Percentiles rank a stretch among this genome's conserved stretches.
Evolutionary conservation across 2,888 invertebrate genomes (phyloP).

Genomic region (Mesoligia furuncula): DNA sequence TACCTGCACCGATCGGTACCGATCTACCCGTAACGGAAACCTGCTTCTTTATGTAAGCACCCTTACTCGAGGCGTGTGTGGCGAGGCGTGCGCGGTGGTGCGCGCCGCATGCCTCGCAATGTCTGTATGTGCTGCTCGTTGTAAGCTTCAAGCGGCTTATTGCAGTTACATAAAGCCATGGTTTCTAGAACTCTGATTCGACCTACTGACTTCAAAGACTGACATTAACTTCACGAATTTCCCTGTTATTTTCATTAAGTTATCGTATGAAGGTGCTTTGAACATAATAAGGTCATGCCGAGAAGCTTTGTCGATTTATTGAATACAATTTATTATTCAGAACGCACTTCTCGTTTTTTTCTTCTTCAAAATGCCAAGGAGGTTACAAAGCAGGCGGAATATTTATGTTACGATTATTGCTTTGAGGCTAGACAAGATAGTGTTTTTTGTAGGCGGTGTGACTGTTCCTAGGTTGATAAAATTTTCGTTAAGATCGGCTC

Average conservation of each 20-base stretch:
- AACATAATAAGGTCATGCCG: conserved; percentile 6
- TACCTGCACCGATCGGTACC: too few relatives aligned
- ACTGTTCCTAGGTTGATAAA: too few relatives aligned
- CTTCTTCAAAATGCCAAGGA: neutral
- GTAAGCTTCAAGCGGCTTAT: neutral
- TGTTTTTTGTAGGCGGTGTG: neutral
- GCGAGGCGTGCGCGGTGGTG: too few relatives aligned
- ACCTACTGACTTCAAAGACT: neutral
- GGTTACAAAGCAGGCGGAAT: neutral
- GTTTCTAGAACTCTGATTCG: neutral
- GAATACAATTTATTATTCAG: conserved; percentile 8
- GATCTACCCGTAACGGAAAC: too few relatives aligned
- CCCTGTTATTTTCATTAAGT: conserved; percentile 10
- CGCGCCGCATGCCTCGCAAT: too few relatives aligned
- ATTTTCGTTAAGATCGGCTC: too few relatives aligned
- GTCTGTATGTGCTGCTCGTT: neutral
- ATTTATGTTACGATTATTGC: conserved; percentile 3
- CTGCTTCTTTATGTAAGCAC: too few relatives aligned
- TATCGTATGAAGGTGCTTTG: conserved; percentile 6
- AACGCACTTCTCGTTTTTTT: neutral
- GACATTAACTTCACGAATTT: conserved; percentile 16
- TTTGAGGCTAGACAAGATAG: neutral
- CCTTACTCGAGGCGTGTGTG: too few relatives aligned
- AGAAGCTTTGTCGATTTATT: conserved; percentile 23
- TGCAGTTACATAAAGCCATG: neutral